phyloP scores from a whole-genome alignment of 2,113 vertebrate genomes.

The Cervus canadensis region DNA sequence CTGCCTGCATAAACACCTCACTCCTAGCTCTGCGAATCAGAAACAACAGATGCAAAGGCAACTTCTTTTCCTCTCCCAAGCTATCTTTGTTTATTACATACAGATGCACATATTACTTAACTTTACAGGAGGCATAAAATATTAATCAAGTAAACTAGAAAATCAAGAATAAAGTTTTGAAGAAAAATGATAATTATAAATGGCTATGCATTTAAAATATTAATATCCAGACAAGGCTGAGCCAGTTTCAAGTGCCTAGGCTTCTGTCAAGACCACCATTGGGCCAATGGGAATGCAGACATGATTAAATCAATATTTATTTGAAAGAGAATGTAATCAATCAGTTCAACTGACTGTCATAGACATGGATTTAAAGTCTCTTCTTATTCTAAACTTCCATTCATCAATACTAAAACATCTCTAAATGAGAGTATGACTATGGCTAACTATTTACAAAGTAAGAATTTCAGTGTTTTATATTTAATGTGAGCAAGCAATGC shows the following conservation, averaged over 20 bases:
- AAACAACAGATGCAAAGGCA: slow-evolving; percentile 75
- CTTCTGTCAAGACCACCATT: slow-evolving; percentile 69
- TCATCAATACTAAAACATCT: slow-evolving; percentile 72
- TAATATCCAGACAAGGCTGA: slow-evolving; percentile 51
- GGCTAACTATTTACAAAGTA: background rate
- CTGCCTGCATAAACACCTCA: slow-evolving; percentile 60
- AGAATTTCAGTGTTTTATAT: background rate
- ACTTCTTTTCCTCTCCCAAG: background rate
- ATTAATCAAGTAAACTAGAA: slow-evolving; percentile 53
- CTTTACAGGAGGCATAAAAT: slow-evolving; percentile 1
- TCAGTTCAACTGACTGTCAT: slow-evolving; percentile 83
- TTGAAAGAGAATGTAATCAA: slow-evolving; percentile 86
- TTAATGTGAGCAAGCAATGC: background rate
- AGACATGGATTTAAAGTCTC: slow-evolving; percentile 75
- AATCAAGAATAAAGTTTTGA: slow-evolving; percentile 41
- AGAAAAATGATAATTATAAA: slow-evolving; percentile 16
- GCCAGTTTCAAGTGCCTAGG: slow-evolving; percentile 80
- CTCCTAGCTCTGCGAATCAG: slow-evolving; percentile 68
- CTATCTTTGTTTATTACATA: slow-evolving; percentile 35
- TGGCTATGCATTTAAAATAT: slow-evolving; percentile 33
- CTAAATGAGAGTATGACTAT: slow-evolving; percentile 42
- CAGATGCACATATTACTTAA: background rate
- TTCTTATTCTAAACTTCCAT: slow-evolving; percentile 72
- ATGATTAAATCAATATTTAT: slow-evolving; percentile 86
- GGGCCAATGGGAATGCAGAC: slow-evolving; percentile 77